These are phyloP conservation scores for Nyleta sp. DNA, from an alignment of 2,888 invertebrate genomes.

Conservation along the genomic window DNA sequence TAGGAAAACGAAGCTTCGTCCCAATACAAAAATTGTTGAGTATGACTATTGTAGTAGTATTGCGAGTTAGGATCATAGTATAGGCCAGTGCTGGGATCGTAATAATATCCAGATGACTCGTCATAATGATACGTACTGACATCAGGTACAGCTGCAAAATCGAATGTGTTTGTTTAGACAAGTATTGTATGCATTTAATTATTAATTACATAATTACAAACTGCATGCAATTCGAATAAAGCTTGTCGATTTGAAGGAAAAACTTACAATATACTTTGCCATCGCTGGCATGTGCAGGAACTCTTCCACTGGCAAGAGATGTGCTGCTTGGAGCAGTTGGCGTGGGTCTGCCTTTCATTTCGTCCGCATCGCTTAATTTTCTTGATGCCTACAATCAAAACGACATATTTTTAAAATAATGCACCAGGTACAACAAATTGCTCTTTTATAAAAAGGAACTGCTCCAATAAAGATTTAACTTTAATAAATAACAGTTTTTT, in stretches of 20 bases:
- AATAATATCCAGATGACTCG: constrained; percentile 97
- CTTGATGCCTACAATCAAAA: constrained; percentile 79
- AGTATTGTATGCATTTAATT: too few relatives aligned
- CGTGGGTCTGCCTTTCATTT: constrained; percentile 79
- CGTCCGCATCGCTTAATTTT: constrained; percentile 79
- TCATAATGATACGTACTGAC: constrained; percentile 96
- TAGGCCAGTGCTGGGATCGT: constrained; percentile 95
- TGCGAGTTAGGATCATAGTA: constrained; percentile 98
- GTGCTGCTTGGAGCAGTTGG: constrained; percentile 81
- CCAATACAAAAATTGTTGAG: constrained; percentile 97
- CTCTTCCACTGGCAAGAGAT: constrained; percentile 79
- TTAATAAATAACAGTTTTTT: too few relatives aligned
- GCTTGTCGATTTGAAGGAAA: too few relatives aligned
- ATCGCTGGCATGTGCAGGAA: constrained; percentile 83
- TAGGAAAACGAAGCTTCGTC: constrained; percentile 86
- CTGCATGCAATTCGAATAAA: too few relatives aligned
- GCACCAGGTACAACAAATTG: too few relatives aligned
- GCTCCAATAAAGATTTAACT: too few relatives aligned
- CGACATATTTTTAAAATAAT: too few relatives aligned
- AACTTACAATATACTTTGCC: constrained; percentile 86
- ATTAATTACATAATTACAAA: too few relatives aligned
- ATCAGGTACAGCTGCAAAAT: constrained; percentile 88
- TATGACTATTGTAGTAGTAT: constrained; percentile 97
- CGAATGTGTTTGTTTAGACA: too few relatives aligned
- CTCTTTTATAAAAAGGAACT: too few relatives aligned